These are phyloP conservation scores for Stegodyphus mimosarum DNA, from an alignment of 1,140 invertebrate species.

Conservation along the genomic window DNA sequence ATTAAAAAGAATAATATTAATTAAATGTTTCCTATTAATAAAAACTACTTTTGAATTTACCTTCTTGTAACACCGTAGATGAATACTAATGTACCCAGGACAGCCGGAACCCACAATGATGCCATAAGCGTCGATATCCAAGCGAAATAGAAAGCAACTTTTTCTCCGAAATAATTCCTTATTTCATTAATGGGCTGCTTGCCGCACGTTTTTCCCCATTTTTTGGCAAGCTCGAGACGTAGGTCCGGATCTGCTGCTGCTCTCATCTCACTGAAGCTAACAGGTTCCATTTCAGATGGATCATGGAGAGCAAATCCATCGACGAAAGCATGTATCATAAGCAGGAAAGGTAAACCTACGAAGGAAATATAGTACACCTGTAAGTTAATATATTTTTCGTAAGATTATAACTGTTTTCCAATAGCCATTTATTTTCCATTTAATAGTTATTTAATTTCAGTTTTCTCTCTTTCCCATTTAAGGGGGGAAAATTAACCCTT, in stretches of 20 bases:
- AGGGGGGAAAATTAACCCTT: too few relatives aligned
- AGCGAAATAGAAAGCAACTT: conserved; percentile 70
- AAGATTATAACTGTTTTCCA: too few relatives aligned
- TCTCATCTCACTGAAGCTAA: conserved; percentile 9
- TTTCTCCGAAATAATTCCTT: conserved; percentile 70
- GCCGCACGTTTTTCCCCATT: conserved; percentile 15
- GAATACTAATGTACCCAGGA: conserved; percentile 69
- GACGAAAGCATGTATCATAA: conserved; percentile 66
- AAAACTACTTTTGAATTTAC: too few relatives aligned
- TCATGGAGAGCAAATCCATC: conserved; percentile 69
- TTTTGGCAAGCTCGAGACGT: neutral
- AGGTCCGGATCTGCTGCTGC: neutral
- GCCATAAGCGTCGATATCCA: conserved; percentile 68
- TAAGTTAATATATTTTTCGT: too few relatives aligned
- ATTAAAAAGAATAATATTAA: too few relatives aligned
- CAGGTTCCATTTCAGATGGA: conserved; percentile 62
- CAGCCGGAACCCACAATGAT: conserved; percentile 68
- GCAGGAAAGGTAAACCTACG: conserved; percentile 67
- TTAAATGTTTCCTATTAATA: too few relatives aligned
- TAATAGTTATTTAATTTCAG: neutral
- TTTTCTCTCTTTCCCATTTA: too few relatives aligned
- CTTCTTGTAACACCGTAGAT: conserved; percentile 65
- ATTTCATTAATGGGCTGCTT: conserved; percentile 42
- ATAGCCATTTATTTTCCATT: neutral
- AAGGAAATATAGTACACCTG: too few relatives aligned